Percentiles rank a stretch among this genome's conserved stretches.
These are phyloP conservation scores for Lysandra coridon DNA, from an alignment of 2,888 invertebrate species.

Conservation along the genomic window DNA sequence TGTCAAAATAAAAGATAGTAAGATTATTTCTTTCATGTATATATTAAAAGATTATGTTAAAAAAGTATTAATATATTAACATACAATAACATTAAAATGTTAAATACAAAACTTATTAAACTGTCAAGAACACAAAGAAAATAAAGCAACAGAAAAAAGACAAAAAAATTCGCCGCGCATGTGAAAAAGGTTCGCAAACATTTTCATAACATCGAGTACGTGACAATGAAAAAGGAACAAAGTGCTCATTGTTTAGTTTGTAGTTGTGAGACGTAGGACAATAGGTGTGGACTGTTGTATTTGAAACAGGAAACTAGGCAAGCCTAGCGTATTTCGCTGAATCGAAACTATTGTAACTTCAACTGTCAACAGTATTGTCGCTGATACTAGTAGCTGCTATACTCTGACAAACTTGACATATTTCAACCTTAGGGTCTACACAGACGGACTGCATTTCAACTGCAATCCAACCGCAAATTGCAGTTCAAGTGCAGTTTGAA, in stretches of 20 bases:
- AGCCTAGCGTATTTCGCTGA: background rate
- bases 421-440: background rate
- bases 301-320: constrained; percentile 17
- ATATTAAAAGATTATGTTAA: background rate
- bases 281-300: constrained; percentile 7
- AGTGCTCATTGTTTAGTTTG: constrained; percentile 14
- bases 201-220: background rate
- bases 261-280: background rate
- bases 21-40: background rate
- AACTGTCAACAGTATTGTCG: background rate
- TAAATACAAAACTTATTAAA: background rate
- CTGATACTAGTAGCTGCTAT: background rate
- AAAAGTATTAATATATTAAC: background rate
- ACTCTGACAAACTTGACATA: background rate
- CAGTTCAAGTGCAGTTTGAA: too few relatives aligned
- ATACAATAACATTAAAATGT: background rate
- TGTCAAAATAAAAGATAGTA: background rate
- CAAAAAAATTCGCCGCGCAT: constrained; percentile 1
- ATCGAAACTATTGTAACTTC: background rate
- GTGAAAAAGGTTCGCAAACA: background rate
- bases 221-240: background rate
- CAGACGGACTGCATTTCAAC: too few relatives aligned
- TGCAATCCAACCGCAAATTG: too few relatives aligned
- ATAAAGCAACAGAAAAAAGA: background rate
- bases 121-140: background rate